Percentiles rank a stretch among this genome's conserved stretches.
These are phyloP conservation scores for Zosterops borbonicus DNA, from an alignment of 2,113 vertebrate species.

Conservation along the genomic window DNA sequence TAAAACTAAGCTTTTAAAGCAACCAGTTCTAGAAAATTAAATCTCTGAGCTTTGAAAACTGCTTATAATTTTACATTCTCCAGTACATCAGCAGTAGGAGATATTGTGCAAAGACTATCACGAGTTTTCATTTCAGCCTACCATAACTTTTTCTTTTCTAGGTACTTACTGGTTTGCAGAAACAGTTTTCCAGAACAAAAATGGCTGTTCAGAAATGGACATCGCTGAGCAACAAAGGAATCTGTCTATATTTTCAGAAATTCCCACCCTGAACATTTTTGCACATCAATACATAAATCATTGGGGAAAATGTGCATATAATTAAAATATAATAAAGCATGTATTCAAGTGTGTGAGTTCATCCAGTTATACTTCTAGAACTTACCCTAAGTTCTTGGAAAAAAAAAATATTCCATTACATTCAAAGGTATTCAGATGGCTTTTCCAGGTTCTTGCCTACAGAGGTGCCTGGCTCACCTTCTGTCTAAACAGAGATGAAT, in stretches of 20 bases:
- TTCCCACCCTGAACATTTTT: not conserved
- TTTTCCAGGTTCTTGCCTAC: not conserved
- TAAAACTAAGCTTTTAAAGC: not conserved
- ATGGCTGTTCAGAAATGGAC: not conserved
- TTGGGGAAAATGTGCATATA: not conserved
- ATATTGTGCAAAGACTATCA: not conserved
- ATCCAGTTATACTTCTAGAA: not conserved
- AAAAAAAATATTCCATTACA: not conserved
- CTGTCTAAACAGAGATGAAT: not conserved
- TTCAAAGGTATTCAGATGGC: not conserved
- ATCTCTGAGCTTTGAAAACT: not conserved
- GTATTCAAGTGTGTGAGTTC: not conserved
- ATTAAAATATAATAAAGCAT: not conserved
- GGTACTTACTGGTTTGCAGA: not conserved
- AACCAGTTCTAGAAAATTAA: not conserved
- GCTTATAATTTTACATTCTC: not conserved
- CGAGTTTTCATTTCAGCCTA: not conserved
- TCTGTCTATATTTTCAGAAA: not conserved
- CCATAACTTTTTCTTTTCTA: not conserved
- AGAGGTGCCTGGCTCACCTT: not conserved
- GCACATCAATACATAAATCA: not conserved
- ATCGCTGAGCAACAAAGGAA: not conserved
- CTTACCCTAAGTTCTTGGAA: not conserved
- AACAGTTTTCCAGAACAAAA: not conserved
- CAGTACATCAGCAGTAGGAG: not conserved